Evolutionary conservation across 2,888 invertebrate species (phyloP).

Genomic region (Zaprionus obscuricornis): DNA sequence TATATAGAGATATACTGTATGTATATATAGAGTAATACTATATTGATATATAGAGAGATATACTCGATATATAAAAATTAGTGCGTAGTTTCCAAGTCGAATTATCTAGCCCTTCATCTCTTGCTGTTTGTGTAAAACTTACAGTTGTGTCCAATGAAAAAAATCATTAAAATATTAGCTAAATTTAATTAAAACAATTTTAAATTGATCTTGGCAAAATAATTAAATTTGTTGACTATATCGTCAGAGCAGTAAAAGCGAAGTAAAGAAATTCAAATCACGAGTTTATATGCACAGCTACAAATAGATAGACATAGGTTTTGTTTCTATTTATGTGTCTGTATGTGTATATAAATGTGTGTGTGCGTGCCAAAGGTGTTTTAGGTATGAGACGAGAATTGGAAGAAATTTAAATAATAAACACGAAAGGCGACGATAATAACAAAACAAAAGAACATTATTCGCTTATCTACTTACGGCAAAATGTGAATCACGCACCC

Average conservation of each 20-base stretch:
- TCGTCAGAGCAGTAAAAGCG: no score
- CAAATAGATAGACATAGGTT: conserved; percentile 8
- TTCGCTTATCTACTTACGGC: conserved; percentile 41
- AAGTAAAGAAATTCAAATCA: conserved; percentile 38
- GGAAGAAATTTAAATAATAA: conserved; percentile 52
- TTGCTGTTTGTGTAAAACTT: no score
- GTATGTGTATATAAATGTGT: neutral
- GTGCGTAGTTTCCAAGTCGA: conserved; percentile 24
- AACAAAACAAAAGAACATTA: conserved; percentile 51
- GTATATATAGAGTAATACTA: no score
- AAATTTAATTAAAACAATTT: no score
- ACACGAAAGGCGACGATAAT: conserved; percentile 50
- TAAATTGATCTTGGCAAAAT: no score
- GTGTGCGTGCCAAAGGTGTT: conserved; percentile 1
- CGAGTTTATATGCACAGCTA: conserved; percentile 24
- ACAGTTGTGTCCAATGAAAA: neutral
- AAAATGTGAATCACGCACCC: conserved; percentile 30
- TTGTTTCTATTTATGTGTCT: neutral
- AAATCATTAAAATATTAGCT: neutral
- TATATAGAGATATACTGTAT: neutral
- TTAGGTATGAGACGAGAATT: conserved; percentile 9
- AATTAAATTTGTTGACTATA: no score
- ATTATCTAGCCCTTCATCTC: no score
- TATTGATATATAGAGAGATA: no score
- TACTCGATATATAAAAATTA: no score